Conservation (phyloP, 2,797 vertebrate genomes). For the Sebastes itinus region DNA sequence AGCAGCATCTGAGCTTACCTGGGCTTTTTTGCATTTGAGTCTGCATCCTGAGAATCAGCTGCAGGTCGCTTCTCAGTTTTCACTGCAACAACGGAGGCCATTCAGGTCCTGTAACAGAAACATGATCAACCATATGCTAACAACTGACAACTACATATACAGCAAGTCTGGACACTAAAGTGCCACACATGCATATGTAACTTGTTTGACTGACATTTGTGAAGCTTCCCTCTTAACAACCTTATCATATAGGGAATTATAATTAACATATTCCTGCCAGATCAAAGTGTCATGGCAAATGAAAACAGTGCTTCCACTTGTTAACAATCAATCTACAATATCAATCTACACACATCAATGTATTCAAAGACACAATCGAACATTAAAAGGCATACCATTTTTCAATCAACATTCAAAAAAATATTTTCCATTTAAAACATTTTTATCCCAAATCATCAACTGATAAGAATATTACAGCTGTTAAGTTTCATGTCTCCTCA, state of each 20-base stretch:
- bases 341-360: constrained; percentile 21
- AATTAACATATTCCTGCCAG: neutral
- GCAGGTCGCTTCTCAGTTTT: constrained; percentile 85
- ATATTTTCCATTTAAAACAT: neutral
- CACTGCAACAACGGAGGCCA: constrained; percentile 82
- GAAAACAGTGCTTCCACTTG: neutral
- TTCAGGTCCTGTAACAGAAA: constrained; percentile 77
- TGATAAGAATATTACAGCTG: constrained; percentile 8
- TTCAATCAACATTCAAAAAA: constrained; percentile 46
- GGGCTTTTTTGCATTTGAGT: constrained; percentile 91
- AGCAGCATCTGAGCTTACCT: constrained; percentile 80
- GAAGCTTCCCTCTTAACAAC: neutral
- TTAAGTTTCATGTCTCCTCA: neutral
- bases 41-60: constrained; percentile 85
- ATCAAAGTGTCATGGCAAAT: neutral
- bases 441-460: constrained; percentile 22
- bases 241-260: neutral
- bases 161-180: neutral
- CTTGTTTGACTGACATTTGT: neutral
- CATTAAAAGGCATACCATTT: constrained; percentile 51
- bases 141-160: neutral
- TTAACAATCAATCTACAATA: too few relatives aligned
- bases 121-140: constrained; percentile 4
- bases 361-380: constrained; percentile 58
- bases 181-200: neutral